Evolutionary conservation across 2,797 vertebrate species (phyloP), one percentile per base, ranked within the genome.

Genomic region (Epinephelus malabaricus): DNA sequence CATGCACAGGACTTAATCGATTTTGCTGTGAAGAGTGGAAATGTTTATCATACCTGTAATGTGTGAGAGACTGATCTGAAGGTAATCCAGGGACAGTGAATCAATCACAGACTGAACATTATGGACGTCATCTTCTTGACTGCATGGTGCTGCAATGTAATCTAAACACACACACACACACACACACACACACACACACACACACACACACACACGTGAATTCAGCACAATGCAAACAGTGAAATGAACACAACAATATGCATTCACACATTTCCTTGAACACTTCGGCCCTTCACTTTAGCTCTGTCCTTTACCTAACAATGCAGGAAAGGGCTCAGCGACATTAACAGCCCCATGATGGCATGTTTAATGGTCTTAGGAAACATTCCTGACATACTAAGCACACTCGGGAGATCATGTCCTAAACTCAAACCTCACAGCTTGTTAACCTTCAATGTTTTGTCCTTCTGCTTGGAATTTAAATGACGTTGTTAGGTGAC

Each of bases 21-120:
- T 54, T 17, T 13, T 73, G 18, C 6, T 66, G 10, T 30, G 23
- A 50, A 40, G n/a, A 51, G 40, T 65, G 2, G 34, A 63, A 47
- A 7, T 63, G 40, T 56, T 73, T 34, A 91, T 63, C 50, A 13
- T 86, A 99, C 98, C 98, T 87, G 97, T 98, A 85, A 99, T 99
- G 86, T 99, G 98, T 0, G 98, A 99, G 86, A 99, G 95, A 90
- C 98, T 99, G 94, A 99, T 97, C 90, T 99, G 98, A 84, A 99
- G 95, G 86, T 98, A 99, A 94, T 99, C 98, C 94, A 99, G 73
- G 34, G 98, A 98, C 81, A 99, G 89, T 2, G 98, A 99, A 92
- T 99, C 98, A 71, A 99, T 97, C 79, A 99, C 94, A 78, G 96
- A 97, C 90, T 99, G 98, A 65, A 97, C 86, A 40, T 99, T 99